These are phyloP conservation scores for Lithophane ornitopus DNA, from an alignment of 2,888 invertebrate species.

Conservation along the genomic window DNA sequence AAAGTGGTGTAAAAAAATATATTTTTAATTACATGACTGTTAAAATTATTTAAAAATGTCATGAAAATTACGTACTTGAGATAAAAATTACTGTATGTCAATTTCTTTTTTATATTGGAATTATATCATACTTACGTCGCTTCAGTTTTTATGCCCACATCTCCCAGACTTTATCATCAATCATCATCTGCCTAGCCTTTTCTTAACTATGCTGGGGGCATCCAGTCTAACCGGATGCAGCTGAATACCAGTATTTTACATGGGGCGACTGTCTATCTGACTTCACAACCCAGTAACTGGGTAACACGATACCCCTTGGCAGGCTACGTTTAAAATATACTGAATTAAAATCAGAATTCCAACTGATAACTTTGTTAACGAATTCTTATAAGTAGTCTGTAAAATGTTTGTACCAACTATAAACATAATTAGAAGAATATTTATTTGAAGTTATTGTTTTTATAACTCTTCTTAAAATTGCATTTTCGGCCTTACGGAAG, in stretches of 20 bases:
- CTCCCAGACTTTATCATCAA: neutral
- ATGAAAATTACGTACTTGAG: conserved; percentile 1
- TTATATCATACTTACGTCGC: no score
- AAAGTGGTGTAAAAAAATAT: neutral
- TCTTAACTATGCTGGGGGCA: no score
- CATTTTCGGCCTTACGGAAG: neutral
- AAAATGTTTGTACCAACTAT: conserved; percentile 5
- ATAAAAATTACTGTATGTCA: conserved; percentile 12
- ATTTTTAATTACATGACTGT: neutral
- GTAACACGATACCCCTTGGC: no score
- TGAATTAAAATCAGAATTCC: conserved; percentile 24
- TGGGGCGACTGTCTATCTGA: neutral
- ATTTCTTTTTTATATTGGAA: no score
- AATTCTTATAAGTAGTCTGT: conserved; percentile 17
- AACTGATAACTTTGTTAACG: conserved; percentile 25
- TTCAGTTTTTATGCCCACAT: neutral
- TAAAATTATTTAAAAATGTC: conserved; percentile 1
- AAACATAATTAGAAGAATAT: neutral
- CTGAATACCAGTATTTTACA: neutral
- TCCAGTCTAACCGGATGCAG: neutral
- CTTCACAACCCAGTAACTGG: no score
- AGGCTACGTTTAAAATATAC: neutral
- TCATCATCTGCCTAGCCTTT: neutral
- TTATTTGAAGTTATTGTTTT: neutral
- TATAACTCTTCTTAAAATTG: conserved; percentile 32